Conservation (phyloP, 2,888 invertebrate genomes). For the Prenolepis imparis region DNA sequence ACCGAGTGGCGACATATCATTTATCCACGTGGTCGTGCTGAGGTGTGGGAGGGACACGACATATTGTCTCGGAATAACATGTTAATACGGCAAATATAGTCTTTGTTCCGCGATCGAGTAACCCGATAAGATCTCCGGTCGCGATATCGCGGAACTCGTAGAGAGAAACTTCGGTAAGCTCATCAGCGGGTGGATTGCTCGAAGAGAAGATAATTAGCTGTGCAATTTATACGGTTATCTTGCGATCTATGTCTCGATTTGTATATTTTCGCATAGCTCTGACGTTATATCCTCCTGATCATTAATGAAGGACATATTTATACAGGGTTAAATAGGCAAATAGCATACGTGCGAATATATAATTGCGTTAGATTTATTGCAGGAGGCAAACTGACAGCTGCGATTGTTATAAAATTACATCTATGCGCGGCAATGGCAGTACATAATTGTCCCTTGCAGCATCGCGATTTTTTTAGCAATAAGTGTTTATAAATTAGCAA, state of each 20-base stretch:
- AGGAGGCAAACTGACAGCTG: slow-evolving; percentile 32
- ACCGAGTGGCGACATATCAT: slow-evolving; percentile 29
- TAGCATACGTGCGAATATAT: not conserved
- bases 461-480: slow-evolving; percentile 4
- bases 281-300: not conserved
- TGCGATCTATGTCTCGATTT: slow-evolving; percentile 7
- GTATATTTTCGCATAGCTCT: not conserved
- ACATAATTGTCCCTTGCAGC: slow-evolving; percentile 9
- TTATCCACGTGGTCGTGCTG: slow-evolving; percentile 23
- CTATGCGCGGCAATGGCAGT: not conserved
- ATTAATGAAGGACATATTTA: not conserved
- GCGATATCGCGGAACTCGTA: slow-evolving; percentile 32
- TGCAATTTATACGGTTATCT: slow-evolving; percentile 24
- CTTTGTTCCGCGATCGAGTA: slow-evolving; percentile 35
- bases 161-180: slow-evolving; percentile 12
- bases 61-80: slow-evolving; percentile 36
- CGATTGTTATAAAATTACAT: slow-evolving; percentile 15
- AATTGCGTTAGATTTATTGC: slow-evolving; percentile 16
- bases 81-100: slow-evolving; percentile 47
- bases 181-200: slow-evolving; percentile 24
- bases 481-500: not conserved
- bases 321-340: slow-evolving; percentile 28
- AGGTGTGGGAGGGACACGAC: slow-evolving; percentile 42
- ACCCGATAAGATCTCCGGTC: slow-evolving; percentile 26
- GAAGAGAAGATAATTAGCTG: slow-evolving; percentile 23